Evolutionary conservation across 2,113 vertebrate genomes (phyloP), one percentile per base, ranked within the genome.

Genomic region (Megaleporinus macrocephalus): DNA sequence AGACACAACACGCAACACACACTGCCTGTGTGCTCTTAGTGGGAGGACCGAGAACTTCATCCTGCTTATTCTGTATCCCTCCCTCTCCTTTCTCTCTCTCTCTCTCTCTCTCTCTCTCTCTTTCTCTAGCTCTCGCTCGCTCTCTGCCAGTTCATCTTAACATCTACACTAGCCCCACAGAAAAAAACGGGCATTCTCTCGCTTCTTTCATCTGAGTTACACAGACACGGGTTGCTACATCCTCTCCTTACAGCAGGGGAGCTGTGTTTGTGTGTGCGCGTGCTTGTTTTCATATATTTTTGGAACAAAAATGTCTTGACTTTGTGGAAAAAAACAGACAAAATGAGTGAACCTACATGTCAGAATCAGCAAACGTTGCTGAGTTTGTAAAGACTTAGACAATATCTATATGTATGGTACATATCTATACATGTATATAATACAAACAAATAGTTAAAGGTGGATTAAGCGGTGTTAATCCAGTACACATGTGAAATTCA

Each of bases 71-170:
- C 29, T 26, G 61, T 33, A 55, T 81, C 51, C 57, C 14, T 74
- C 61, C 20, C 26, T 29, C 44, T 78, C 36, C 57, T 13, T 65
- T 68, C 49, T 22, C 72, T 20, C 72, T 36, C 73, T 41, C 55
- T 69, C 57, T 30, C 27, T 61, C 27, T 59, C 44, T 63, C 84
- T 79, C 41, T 49, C 44, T n/a, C 49, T 78, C 62, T 51, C 26
- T n/a, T 41, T 69, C 24, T 78, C 26, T 69, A 49, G 26, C 73
- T 22, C 73, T 41, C 66, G 24, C 55, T 70, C 57, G n/a, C 29
- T 61, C 47, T 71, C 84, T 80, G 80, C 59, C 84, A 61, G 76
- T 75, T 83, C 49, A 72, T 73, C 41, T 86, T 76, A 71, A 74
- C 53, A 33, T 86, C 77, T 66, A 36, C 47, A 57, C 71, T 62